Evolutionary conservation across 2,797 vertebrate species (phyloP).

Genomic region (Acipenser oxyrinchus): DNA sequence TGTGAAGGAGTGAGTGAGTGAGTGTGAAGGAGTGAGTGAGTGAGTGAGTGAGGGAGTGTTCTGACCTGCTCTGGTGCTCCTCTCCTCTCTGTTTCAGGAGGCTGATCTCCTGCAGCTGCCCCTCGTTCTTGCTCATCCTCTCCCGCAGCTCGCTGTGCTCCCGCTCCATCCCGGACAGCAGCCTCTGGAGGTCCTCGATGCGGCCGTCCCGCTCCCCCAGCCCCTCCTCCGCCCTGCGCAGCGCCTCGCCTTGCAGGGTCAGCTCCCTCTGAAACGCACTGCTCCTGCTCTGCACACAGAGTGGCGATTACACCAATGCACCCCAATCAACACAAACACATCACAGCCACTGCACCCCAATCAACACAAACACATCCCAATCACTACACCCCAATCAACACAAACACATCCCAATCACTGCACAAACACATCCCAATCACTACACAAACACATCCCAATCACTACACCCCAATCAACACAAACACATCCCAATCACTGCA

Average conservation of each 20-base stretch:
- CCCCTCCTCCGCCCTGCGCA: conserved; percentile 50
- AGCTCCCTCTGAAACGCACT: conserved; percentile 56
- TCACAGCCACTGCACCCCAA: no score
- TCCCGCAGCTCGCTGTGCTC: conserved; percentile 68
- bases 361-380: no score
- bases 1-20: conserved; percentile 6
- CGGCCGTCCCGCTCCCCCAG: conserved; percentile 55
- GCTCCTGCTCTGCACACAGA: conserved; percentile 41
- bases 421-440: no score
- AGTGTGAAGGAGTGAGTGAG: background rate
- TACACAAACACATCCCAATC: no score
- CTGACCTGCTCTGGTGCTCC: background rate
- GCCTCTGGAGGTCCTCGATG: conserved; percentile 66
- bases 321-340: no score
- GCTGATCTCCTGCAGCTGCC: conserved; percentile 58
- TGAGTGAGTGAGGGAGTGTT: background rate
- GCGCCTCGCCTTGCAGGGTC: conserved; percentile 48
- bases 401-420: no score
- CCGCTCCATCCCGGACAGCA: conserved; percentile 77
- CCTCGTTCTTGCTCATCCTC: conserved; percentile 59
- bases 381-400: no score
- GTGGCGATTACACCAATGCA: no score
- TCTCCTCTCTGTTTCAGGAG: conserved; percentile 42
- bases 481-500: no score
- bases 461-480: no score